phyloP scores from a whole-genome alignment of 2,797 vertebrate genomes.

The Sebastes hubbsi region DNA sequence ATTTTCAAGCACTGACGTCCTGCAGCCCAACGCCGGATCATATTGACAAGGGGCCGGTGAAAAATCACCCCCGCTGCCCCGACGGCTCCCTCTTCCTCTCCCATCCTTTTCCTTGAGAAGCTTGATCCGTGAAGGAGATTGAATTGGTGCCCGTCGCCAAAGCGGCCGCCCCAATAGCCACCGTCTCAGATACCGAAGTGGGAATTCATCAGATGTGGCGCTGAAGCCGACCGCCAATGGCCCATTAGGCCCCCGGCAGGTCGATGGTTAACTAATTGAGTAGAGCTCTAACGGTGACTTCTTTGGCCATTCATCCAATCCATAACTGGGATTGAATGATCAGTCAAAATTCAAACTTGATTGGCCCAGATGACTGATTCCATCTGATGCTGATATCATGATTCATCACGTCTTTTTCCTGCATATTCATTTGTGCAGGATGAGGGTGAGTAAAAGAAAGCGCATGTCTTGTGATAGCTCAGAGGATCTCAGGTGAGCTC shows the following conservation, averaged over 20 bases:
- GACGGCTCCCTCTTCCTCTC: slow-evolving; percentile 10
- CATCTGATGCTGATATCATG: slow-evolving; percentile 19
- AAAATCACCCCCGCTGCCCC: slow-evolving; percentile 35
- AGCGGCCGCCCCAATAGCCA: slow-evolving; percentile 9
- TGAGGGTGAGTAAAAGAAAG: slow-evolving; percentile 21
- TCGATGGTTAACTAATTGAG: slow-evolving; percentile 77
- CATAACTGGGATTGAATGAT: slow-evolving; percentile 49
- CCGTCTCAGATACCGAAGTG: slow-evolving; percentile 28
- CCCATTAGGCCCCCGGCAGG: slow-evolving; percentile 66
- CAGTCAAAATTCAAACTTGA: slow-evolving; percentile 49
- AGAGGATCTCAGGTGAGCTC: slow-evolving; percentile 40
- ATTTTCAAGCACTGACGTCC: slow-evolving; percentile 38
- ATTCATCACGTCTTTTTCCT: slow-evolving; percentile 14
- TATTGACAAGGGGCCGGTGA: slow-evolving; percentile 64
- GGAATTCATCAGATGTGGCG: slow-evolving; percentile 63
- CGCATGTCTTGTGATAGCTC: slow-evolving; percentile 11
- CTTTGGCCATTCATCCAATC: slow-evolving; percentile 39
- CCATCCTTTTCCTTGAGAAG: slow-evolving; percentile 20
- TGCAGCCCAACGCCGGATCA: background rate
- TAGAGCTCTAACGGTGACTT: slow-evolving; percentile 36
- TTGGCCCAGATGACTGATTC: slow-evolving; percentile 38
- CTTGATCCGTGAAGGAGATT: slow-evolving; percentile 62
- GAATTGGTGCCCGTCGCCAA: slow-evolving; percentile 41
- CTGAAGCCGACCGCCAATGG: slow-evolving; percentile 40
- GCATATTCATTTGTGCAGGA: slow-evolving; percentile 15